phyloP scores from a whole-genome alignment of 2,113 vertebrate species.

The Aepyceros melampus region DNA sequence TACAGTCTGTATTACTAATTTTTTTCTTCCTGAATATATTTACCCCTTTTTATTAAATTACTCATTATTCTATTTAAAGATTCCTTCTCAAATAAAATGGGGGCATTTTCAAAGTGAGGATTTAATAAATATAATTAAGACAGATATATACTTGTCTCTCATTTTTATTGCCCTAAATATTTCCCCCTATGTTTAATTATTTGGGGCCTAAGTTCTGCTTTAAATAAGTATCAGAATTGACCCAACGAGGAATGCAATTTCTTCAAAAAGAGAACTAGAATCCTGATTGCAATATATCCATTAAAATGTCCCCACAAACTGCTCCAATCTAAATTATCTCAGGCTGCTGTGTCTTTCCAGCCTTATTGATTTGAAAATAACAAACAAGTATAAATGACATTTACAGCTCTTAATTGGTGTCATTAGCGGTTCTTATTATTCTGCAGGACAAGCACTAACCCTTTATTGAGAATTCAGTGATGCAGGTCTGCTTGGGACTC shows the following conservation, averaged over 20 bases:
- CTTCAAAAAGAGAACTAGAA: conserved; percentile 49
- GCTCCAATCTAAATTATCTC: conserved; percentile 71
- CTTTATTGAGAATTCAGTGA: conserved; percentile 83
- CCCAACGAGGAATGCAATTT: conserved; percentile 34
- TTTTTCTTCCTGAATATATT: not conserved
- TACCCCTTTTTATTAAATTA: not conserved
- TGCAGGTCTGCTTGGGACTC: conserved; percentile 80
- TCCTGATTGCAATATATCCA: conserved; percentile 58
- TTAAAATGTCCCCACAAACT: conserved; percentile 68
- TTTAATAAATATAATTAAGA: not conserved
- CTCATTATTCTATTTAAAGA: not conserved
- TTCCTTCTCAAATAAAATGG: not conserved
- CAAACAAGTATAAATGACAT: conserved; percentile 84
- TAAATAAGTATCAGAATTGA: conserved; percentile 56
- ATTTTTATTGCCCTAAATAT: not conserved
- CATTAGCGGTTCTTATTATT: conserved; percentile 83
- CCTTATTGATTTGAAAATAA: conserved; percentile 83
- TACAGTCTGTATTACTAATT: not conserved
- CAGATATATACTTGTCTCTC: not conserved
- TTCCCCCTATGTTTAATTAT: conserved; percentile 27
- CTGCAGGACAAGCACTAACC: conserved; percentile 81
- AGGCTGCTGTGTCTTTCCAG: conserved; percentile 63
- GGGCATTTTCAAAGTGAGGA: not conserved
- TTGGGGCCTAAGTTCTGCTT: not conserved
- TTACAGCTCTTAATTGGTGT: conserved; percentile 83